Conservation (phyloP, 2,888 invertebrate species). For the Ormia ochracea region DNA sequence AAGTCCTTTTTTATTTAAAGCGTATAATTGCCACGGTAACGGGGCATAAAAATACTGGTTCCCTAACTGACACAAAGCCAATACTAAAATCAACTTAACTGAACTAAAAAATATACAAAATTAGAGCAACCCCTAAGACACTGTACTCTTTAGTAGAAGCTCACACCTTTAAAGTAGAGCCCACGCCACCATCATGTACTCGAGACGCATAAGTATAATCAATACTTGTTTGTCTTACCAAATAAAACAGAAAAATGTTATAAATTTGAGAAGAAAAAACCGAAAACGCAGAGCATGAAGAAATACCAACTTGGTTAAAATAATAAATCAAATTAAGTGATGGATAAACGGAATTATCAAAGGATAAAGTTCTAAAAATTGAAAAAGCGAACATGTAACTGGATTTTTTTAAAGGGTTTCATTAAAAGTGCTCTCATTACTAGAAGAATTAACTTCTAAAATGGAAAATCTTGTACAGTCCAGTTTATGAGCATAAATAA, state of each 20-base stretch:
- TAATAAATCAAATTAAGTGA: slow-evolving; percentile 39
- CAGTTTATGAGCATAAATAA: too few relatives aligned
- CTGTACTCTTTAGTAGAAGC: slow-evolving; percentile 26
- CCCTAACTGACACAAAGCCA: neutral
- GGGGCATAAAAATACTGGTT: slow-evolving; percentile 48
- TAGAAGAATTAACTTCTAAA: too few relatives aligned
- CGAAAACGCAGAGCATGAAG: neutral
- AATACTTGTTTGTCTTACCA: slow-evolving; percentile 34
- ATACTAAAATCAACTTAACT: slow-evolving; percentile 27
- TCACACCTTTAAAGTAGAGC: slow-evolving; percentile 55
- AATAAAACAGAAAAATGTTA: neutral
- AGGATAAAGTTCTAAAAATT: neutral
- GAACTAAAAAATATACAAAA: slow-evolving; percentile 12
- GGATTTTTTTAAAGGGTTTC: too few relatives aligned
- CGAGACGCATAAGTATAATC: slow-evolving; percentile 40
- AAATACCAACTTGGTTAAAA: slow-evolving; percentile 25
- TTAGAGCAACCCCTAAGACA: slow-evolving; percentile 53
- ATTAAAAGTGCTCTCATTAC: too few relatives aligned
- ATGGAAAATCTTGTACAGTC: too few relatives aligned
- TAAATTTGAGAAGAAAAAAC: too few relatives aligned
- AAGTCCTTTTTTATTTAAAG: slow-evolving; percentile 50
- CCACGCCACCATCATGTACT: slow-evolving; percentile 51
- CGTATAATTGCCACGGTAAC: slow-evolving; percentile 61
- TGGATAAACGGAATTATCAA: neutral
- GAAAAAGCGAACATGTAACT: neutral